Evolutionary conservation across 92 coral and sea anemone genomes (phyloP), one percentile per base, ranked within the genome.

Genomic region (Parazoanthus darwini): DNA sequence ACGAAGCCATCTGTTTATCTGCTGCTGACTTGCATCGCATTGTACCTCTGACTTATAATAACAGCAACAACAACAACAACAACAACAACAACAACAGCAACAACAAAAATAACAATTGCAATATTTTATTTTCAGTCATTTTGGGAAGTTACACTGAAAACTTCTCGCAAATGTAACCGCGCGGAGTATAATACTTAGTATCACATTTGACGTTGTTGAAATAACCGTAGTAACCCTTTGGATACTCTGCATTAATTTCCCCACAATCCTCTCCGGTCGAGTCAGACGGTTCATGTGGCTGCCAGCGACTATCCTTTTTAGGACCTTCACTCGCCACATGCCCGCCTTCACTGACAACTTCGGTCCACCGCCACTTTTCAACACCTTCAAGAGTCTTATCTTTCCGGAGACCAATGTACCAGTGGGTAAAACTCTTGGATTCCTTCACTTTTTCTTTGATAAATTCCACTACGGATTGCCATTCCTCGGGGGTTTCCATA

Each of bases 341-440:
- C 42, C 16, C 33, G 8, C n/a, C 37, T 65, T 63, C 4, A 22
- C 26, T 18, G 44, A 18, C 3, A 6, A 36, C 48, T 15, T 8
- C 25, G n/a, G 9, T 46, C 87, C 87, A 83, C 18, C 42, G 66
- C 87, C 87, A 83, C 25, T 6, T 29, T 4, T 18, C 65, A 29
- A 2, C 54, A 2, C 9, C 51, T 48, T 48, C 51, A 48, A 48
- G 11, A 48, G 51, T 48, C 51, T 0, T 6, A 48, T 26, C 42
- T 51, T 70, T 83, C n/a, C 43, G 54, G 25, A 70, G 87, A 10
- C 87, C 87, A n/a, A 83, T 83, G 58, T 83, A 83, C 78, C 87
- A 83, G 26, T 83, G 87, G 25, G 87, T 68, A 54, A 70, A 83
- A 4, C 78, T 71, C n/a, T 46, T 48, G 78, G 50, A 22, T 13